A percentile compares a stretch with the other conserved stretches of the same genome.
phyloP scores from a whole-genome alignment of 2,113 vertebrate genomes.

The Chloropsis hardwickii region DNA sequence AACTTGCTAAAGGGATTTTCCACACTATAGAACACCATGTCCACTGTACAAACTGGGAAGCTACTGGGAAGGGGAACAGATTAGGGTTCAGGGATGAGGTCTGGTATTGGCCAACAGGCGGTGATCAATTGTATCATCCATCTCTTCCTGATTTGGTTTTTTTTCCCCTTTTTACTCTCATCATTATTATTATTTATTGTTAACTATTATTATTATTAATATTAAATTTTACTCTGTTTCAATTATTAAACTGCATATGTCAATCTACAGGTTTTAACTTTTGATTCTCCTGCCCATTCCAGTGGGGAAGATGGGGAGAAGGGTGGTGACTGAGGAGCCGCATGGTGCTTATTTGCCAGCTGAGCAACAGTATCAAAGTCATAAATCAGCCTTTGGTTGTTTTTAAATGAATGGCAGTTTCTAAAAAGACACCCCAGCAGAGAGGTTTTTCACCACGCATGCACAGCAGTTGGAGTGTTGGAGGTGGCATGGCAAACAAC shows the following conservation, averaged over 20 bases:
- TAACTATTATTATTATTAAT: not conserved
- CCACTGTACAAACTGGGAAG: not conserved
- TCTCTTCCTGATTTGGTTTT: not conserved
- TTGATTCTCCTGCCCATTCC: not conserved
- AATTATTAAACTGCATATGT: not conserved
- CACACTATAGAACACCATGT: not conserved
- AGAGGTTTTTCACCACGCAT: not conserved
- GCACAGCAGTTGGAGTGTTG: not conserved
- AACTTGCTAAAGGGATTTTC: not conserved
- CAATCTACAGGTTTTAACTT: not conserved
- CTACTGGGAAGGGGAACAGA: fast-evolving
- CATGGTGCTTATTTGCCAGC: not conserved
- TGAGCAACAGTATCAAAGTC: not conserved
- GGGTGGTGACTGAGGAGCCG: not conserved
- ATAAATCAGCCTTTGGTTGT: not conserved
- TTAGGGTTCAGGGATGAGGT: too few species aligned
- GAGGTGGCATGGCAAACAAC: not conserved
- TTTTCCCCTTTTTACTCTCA: not conserved
- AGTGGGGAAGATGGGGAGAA: not conserved
- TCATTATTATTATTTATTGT: not conserved
- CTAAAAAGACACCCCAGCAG: not conserved
- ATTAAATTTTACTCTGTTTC: too few species aligned
- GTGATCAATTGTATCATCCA: not conserved
- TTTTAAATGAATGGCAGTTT: not conserved
- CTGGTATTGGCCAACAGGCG: not conserved